Conservation (phyloP, 1,140 invertebrate genomes). For the Popillia japonica region DNA sequence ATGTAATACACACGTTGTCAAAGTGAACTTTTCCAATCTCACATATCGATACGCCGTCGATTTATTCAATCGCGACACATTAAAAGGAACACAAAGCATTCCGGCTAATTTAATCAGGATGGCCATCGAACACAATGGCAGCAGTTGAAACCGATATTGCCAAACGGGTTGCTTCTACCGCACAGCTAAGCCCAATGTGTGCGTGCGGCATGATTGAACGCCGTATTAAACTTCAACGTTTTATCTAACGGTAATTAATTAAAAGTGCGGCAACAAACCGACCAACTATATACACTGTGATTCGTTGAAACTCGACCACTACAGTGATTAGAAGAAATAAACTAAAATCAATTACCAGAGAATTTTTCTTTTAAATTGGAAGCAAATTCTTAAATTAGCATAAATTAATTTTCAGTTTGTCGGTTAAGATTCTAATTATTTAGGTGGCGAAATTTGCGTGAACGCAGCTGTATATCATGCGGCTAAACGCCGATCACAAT, state of each 20-base stretch:
- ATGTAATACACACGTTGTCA: too few relatives aligned
- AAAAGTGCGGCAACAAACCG: constrained; percentile 26
- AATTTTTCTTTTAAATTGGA: too few relatives aligned
- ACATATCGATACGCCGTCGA: neutral
- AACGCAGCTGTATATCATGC: too few relatives aligned
- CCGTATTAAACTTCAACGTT: constrained; percentile 31
- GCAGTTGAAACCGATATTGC: neutral
- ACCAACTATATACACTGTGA: constrained; percentile 30
- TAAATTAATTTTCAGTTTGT: too few relatives aligned
- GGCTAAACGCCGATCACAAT: neutral
- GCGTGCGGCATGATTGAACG: constrained; percentile 34
- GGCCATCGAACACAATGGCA: constrained; percentile 10
- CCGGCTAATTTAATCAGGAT: constrained; percentile 2
- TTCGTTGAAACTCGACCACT: too few relatives aligned
- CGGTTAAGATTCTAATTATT: too few relatives aligned
- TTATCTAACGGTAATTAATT: constrained; percentile 36
- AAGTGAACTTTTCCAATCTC: neutral
- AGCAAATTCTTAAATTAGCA: too few relatives aligned
- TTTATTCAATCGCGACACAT: neutral
- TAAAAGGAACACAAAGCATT: neutral
- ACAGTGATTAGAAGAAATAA: too few relatives aligned
- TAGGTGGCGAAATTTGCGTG: too few relatives aligned
- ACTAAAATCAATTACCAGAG: too few relatives aligned
- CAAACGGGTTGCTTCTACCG: neutral
- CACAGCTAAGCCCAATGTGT: neutral